Conservation (phyloP, 2,797 vertebrate genomes). For the Phrynocephalus vlangalii region DNA sequence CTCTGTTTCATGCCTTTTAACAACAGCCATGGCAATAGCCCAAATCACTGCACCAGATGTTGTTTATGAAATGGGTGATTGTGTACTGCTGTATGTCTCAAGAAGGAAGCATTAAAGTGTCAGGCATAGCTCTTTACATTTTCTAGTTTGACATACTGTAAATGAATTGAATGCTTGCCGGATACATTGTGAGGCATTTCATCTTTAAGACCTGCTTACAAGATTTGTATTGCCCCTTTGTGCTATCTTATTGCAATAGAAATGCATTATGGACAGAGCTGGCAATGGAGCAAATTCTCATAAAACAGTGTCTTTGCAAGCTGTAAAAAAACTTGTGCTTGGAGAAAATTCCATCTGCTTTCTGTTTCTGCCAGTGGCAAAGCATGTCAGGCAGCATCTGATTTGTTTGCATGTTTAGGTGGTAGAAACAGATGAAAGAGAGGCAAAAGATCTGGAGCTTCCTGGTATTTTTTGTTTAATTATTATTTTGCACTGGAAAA, state of each 20-base stretch:
- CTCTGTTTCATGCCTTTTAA: conserved; percentile 2
- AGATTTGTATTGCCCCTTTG: conserved; percentile 47
- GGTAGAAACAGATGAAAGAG: not conserved
- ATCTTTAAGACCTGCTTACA: conserved; percentile 33
- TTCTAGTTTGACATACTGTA: conserved; percentile 34
- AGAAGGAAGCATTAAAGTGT: conserved; percentile 42
- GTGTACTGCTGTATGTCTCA: conserved; percentile 23
- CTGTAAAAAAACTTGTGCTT: conserved; percentile 18
- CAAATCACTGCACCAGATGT: conserved; percentile 31
- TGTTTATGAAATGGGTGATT: conserved; percentile 43
- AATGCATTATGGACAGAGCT: conserved; percentile 15
- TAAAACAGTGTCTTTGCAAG: conserved; percentile 23
- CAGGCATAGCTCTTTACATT: conserved; percentile 30
- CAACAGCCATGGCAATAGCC: not conserved
- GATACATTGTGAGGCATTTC: conserved; percentile 38
- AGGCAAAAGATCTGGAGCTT: not conserved
- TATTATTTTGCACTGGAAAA: not conserved
- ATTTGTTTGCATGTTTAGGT: conserved; percentile 12
- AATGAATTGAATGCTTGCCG: conserved; percentile 38
- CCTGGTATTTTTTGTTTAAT: not conserved
- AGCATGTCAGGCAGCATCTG: not conserved
- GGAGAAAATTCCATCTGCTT: conserved; percentile 9
- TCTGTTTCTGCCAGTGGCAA: not conserved
- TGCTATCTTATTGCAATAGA: conserved; percentile 45
- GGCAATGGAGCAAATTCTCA: conserved; percentile 21